Evolutionary conservation across 1,140 invertebrate species (phyloP).

Genomic region (Geopemphigus sp.): DNA sequence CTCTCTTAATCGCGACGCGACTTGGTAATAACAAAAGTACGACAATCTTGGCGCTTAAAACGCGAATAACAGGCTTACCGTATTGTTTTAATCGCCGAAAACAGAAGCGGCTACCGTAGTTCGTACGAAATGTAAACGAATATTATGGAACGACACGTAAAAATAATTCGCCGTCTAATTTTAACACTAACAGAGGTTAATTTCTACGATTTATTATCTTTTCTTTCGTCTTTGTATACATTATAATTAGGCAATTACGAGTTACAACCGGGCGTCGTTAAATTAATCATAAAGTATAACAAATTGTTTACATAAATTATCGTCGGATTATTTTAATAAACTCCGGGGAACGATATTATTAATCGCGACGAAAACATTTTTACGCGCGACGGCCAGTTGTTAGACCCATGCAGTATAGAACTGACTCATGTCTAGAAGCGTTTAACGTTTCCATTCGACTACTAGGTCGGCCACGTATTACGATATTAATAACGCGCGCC

Average conservation of each 20-base stretch:
- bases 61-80: too few relatives aligned
- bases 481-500: background rate
- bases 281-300: constrained; percentile 23
- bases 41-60: too few relatives aligned
- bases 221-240: background rate
- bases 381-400: too few relatives aligned
- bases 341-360: background rate
- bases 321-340: constrained; percentile 15
- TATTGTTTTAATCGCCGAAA: too few relatives aligned
- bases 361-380: too few relatives aligned
- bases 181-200: constrained; percentile 1
- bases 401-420: too few relatives aligned
- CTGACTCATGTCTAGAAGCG: too few relatives aligned
- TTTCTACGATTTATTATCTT: constrained; percentile 26
- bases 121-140: too few relatives aligned
- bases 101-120: too few relatives aligned
- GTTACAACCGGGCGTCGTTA: background rate
- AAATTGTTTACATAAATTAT: constrained; percentile 9
- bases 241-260: constrained; percentile 21
- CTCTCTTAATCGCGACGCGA: too few relatives aligned
- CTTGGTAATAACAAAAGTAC: too few relatives aligned
- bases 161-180: constrained; percentile 14
- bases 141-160: too few relatives aligned
- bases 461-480: background rate
- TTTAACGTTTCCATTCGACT: background rate